Percentiles rank a stretch among this genome's conserved stretches.
Evolutionary conservation across 2,113 vertebrate genomes (phyloP).

Genomic region (Pterocles orientalis): DNA sequence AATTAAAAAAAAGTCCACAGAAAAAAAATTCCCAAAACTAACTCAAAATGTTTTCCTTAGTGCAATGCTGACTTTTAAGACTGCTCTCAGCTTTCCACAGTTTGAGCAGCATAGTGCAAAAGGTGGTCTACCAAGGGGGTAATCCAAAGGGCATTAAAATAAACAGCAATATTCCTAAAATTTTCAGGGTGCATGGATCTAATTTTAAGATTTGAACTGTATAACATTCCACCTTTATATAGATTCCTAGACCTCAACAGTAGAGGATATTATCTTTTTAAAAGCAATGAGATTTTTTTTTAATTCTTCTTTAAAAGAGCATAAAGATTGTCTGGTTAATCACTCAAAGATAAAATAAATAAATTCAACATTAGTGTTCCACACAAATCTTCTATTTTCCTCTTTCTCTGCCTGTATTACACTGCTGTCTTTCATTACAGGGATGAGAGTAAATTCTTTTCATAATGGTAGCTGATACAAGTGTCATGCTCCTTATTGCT

Average conservation of each 20-base stretch:
- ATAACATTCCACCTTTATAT: neutral
- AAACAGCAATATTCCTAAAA: neutral
- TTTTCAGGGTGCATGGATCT: neutral
- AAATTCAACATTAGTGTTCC: constrained; percentile 31
- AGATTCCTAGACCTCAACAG: neutral
- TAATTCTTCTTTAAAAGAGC: neutral
- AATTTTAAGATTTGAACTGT: neutral
- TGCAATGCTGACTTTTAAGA: neutral
- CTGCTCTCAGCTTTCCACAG: neutral
- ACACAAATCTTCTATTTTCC: constrained; percentile 35
- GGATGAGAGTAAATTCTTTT: constrained; percentile 11
- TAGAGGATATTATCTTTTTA: neutral
- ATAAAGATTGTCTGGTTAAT: constrained; percentile 34
- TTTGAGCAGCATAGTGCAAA: neutral
- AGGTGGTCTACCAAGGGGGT: neutral
- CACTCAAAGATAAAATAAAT: constrained; percentile 54
- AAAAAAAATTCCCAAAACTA: neutral
- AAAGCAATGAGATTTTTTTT: constrained; percentile 31
- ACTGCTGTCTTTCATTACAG: constrained; percentile 35
- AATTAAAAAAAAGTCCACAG: neutral
- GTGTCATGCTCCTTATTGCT: neutral
- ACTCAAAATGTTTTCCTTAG: neutral
- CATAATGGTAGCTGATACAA: constrained; percentile 40
- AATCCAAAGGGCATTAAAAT: neutral
- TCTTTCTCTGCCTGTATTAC: constrained; percentile 1